Evolutionary conservation across 2,888 invertebrate genomes (phyloP), one percentile per base, ranked within the genome.

Genomic region (Campaea margaritaria): DNA sequence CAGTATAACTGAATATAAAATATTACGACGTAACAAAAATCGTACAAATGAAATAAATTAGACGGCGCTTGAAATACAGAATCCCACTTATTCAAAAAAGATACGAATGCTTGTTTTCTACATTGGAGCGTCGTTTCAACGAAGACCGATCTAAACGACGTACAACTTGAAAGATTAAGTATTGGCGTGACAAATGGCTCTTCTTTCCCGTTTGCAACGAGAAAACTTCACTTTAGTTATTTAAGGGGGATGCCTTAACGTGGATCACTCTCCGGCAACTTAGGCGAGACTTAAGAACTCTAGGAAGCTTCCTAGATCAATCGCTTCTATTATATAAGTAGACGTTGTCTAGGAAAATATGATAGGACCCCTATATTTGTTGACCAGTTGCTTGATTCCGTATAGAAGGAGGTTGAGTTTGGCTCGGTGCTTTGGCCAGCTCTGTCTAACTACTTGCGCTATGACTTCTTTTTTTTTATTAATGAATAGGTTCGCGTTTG

Each of bases 121-220:
- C 58, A 57, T 51, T 65, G 48, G 55, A 56, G 45, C 38, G 58
- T 46, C 50, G 46, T 61, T 50, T 61, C 41, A 53, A 55, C 54
- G 42, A 57, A 59, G 43, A 56, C 36, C 60, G 62, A 64, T 70
- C 58, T 58, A 61, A 51, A 38, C 55, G 66, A 67, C 69, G 65
- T 69, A 67, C 74, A 74, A 68, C 72, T 72, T 74, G 69, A 68
- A 74, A 79, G 79, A 82, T 81, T 79, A 78, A 76, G 72, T 74
- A 71, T 70, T 61, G 67, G 28, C 58, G 69, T 80, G 78, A 82
- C 74, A 79, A 80, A 82, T 79, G 76, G 70, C 68, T 67, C 75
- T 78, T 76, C 71, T 75, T 75, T 70, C 42, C 41, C 54, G 27
- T 48, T 59, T 45, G 42, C 53, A 60, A 53, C 62, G 62, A 53